Evolutionary conservation across 2,888 invertebrate genomes (phyloP).

Genomic region (Acrobasis repandana): DNA sequence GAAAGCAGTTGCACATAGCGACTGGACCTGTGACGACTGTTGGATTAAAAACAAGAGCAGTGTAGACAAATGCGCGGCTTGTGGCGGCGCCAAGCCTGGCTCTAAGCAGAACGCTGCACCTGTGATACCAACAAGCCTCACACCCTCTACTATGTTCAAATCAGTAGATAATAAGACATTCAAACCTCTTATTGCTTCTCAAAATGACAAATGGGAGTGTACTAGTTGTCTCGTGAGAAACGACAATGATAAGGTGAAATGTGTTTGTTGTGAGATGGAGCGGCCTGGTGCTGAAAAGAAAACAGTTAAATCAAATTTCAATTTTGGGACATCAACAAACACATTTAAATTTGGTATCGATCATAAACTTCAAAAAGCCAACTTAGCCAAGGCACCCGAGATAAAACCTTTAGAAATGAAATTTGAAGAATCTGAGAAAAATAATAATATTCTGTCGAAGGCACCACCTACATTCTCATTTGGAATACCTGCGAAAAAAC

Average conservation of each 20-base stretch:
- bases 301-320: constrained; percentile 44
- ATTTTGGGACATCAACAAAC: constrained; percentile 43
- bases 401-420: constrained; percentile 30
- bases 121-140: constrained; percentile 20
- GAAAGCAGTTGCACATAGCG: constrained; percentile 26
- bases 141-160: constrained; percentile 12
- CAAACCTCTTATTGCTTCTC: constrained; percentile 45
- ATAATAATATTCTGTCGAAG: constrained; percentile 60
- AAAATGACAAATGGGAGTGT: constrained; percentile 65
- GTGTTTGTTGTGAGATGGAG: constrained; percentile 61
- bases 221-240: constrained; percentile 61
- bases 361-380: constrained; percentile 45
- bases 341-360: constrained; percentile 57
- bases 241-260: constrained; percentile 48
- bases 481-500: constrained; percentile 51
- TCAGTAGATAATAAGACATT: constrained; percentile 36
- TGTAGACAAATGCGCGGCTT: constrained; percentile 54
- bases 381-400: constrained; percentile 36
- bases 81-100: constrained; percentile 46
- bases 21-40: constrained; percentile 58
- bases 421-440: constrained; percentile 55
- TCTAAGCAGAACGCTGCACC: constrained; percentile 28
- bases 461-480: constrained; percentile 57
- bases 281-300: constrained; percentile 39
- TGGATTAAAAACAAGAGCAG: constrained; percentile 53